Conservation (phyloP, 2,888 invertebrate genomes). For the Drosophila subquinaria region DNA sequence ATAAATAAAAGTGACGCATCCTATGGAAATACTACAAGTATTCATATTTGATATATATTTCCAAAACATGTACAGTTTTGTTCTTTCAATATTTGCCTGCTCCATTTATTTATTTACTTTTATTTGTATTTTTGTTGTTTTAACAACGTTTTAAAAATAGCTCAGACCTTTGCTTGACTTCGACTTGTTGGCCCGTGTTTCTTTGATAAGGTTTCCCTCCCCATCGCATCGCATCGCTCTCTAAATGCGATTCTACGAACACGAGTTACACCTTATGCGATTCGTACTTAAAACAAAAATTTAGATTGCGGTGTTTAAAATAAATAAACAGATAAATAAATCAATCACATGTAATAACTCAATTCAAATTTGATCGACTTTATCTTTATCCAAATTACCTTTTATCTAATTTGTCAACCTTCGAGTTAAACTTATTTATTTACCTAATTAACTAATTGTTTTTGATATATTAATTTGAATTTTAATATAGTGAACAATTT, state of each 20-base stretch:
- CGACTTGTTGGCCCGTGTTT: slow-evolving; percentile 42
- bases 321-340: not conserved
- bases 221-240: not conserved
- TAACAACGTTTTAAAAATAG: slow-evolving; percentile 39
- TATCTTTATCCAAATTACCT: too few relatives aligned
- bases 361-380: not conserved
- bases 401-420: too few relatives aligned
- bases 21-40: slow-evolving; percentile 25
- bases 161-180: slow-evolving; percentile 51
- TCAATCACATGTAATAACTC: not conserved
- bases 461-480: too few relatives aligned
- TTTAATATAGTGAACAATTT: too few relatives aligned
- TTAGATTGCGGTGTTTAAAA: not conserved
- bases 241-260: slow-evolving; percentile 6
- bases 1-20: slow-evolving; percentile 36
- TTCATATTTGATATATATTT: slow-evolving; percentile 12
- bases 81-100: slow-evolving; percentile 48
- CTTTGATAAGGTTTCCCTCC: slow-evolving; percentile 29
- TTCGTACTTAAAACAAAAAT: not conserved
- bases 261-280: slow-evolving; percentile 21
- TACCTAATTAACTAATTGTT: not conserved
- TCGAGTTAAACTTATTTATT: not conserved
- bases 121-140: slow-evolving; percentile 1
- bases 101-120: slow-evolving; percentile 8
- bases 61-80: slow-evolving; percentile 47